A percentile compares a stretch with the other conserved stretches of the same genome.
Evolutionary conservation across 2,797 vertebrate species (phyloP).

Genomic region (Ciconia nigra): DNA sequence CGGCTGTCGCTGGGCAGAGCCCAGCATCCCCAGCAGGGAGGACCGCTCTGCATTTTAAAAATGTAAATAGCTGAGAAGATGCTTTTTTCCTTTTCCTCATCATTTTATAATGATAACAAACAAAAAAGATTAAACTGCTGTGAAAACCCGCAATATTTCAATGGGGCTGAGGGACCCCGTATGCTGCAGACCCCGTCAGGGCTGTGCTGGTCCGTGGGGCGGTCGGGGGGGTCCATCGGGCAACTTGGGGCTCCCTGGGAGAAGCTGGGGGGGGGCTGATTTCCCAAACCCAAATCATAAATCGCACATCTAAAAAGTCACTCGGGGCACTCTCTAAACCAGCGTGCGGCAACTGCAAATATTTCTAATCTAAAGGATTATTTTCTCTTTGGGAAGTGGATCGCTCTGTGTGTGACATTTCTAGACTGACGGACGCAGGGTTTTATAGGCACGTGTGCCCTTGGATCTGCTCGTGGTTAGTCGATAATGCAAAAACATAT

Average conservation of each 20-base stretch:
- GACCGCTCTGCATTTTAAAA: neutral
- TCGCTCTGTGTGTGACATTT: neutral
- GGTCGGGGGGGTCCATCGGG: neutral
- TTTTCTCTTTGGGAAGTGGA: neutral
- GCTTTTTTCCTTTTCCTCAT: neutral
- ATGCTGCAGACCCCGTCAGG: neutral
- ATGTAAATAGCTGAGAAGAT: neutral
- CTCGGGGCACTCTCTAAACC: neutral
- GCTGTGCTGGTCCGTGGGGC: neutral
- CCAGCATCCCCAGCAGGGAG: neutral
- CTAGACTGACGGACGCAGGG: accelerated
- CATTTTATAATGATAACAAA: neutral
- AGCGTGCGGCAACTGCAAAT: neutral
- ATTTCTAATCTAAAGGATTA: neutral
- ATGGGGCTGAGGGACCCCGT: neutral
- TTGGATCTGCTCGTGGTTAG: neutral
- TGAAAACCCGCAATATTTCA: neutral
- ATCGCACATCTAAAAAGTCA: neutral
- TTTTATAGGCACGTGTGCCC: neutral
- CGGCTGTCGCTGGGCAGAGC: neutral
- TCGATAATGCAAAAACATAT: neutral
- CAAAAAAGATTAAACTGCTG: neutral
- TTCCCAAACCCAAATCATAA: neutral
- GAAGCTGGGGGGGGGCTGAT: neutral
- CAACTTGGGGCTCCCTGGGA: neutral